Conservation (phyloP, 2,113 vertebrate genomes). For the Brachypteracias leptosomus region DNA sequence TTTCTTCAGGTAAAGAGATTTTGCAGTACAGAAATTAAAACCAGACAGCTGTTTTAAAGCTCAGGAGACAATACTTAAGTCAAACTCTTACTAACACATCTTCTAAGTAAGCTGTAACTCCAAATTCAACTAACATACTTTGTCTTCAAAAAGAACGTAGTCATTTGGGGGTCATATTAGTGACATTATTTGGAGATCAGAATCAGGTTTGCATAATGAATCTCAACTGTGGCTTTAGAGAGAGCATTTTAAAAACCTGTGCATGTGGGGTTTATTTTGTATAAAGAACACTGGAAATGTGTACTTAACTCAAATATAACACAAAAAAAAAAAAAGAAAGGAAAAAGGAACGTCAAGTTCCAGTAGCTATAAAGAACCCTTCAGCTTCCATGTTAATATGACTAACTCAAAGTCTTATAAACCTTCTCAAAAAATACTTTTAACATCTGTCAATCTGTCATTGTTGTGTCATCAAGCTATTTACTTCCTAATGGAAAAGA, state of each 20-base stretch:
- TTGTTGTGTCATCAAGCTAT: not conserved
- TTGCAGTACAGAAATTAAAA: not conserved
- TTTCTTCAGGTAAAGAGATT: not conserved
- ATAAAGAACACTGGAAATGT: not conserved
- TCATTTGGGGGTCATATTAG: not conserved
- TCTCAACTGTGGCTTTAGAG: not conserved
- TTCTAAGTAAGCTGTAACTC: not conserved
- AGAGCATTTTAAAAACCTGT: not conserved
- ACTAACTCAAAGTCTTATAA: not conserved
- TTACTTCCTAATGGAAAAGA: not conserved
- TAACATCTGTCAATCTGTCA: not conserved
- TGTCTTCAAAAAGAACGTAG: not conserved
- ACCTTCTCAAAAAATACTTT: not conserved
- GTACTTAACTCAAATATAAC: not conserved
- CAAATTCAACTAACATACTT: not conserved
- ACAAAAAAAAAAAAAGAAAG: not conserved
- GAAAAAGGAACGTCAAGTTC: not conserved
- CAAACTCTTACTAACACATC: not conserved
- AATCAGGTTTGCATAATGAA: not conserved
- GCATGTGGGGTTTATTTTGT: not conserved
- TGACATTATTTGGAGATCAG: not conserved
- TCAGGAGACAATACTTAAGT: not conserved
- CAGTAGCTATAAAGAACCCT: not conserved
- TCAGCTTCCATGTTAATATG: not conserved
- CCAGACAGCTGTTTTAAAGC: not conserved